Conservation (phyloP, 35 echinoderm and acorn worm genomes). For the Diadema setosum region DNA sequence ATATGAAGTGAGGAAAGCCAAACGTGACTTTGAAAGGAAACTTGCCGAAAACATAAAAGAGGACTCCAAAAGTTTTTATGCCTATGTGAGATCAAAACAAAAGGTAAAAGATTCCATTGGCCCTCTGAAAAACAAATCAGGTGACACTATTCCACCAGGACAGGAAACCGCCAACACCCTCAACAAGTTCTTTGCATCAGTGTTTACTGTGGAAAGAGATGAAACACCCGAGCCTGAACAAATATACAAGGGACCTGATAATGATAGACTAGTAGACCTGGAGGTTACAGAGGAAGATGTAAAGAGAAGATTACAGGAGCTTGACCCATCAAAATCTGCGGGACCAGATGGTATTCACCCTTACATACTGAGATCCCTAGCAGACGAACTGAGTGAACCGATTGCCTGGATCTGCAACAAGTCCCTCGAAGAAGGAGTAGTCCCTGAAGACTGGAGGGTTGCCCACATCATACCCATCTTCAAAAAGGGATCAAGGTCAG, state of each 20-base stretch:
- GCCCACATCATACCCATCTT: no score
- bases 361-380: neutral
- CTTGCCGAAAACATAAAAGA: no score
- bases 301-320: neutral
- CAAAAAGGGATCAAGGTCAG: no score
- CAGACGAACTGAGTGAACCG: neutral
- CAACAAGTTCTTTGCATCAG: neutral
- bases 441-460: neutral
- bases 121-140: neutral
- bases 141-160: neutral
- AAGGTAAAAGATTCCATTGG: no score
- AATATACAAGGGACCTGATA: no score
- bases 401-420: no score
- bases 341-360: no score
- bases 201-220: conserved; percentile 8
- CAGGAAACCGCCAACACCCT: conserved; percentile 26
- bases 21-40: no score
- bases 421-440: neutral
- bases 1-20: no score
- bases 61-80: no score
- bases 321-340: neutral
- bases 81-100: conserved; percentile 27
- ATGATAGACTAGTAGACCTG: neutral
- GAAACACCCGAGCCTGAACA: no score
- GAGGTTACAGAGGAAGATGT: neutral